Base-by-base conservation (phyloP, 2,888 invertebrate species). In the Spodoptera exigua region DNA sequence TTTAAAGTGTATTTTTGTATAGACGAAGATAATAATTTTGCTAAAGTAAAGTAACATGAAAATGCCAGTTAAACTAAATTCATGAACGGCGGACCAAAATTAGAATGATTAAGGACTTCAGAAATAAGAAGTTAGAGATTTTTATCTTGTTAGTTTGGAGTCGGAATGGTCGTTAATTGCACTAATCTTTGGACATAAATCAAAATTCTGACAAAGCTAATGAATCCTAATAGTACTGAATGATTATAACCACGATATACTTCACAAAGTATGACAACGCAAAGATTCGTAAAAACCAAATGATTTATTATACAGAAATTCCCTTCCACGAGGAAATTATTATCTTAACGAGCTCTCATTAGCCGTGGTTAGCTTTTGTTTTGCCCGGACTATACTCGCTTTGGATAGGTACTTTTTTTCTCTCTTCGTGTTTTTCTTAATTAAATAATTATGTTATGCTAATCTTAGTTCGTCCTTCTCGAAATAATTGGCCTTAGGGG, bases 381-480 rank as follows among this genome's bases (percentile, higher is more conserved):
- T 86, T 81, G 70, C 71, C 65, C 56, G 61, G 70, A 76, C 72
- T 78, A 83, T 74, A 76, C 80, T 83, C 67, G 74, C 76, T 76
- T 71, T 54, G 51, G 73, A 68, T 71, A n/a, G n/a, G n/a, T n/a
- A 75, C 78, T 67, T 83, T 81, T 81, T 76, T 70, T 76, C 68
- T 70, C 74, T 68, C 73, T 70, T 76, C 65, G 64, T 79, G 78
- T 83, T 85, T 82, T 83, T 80, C 78, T 74, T 78, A 82, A 83
- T 87, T 86, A 77, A 70, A 73, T 81, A 88, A 89, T 89, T 87
- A 88, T 84, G 82, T 88, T 87, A 89, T 88, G 89, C 82, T 81
- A 88, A 89, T 90, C 85, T 83, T 74, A 77, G 74, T 77, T 78
- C 59, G 68, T 72, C 72, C 57, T 61, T 74, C 70, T 74, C 68